Percentiles rank a stretch among this genome's conserved stretches.
Conservation (phyloP, 2,113 vertebrate species). For the Arothron firmamentum region DNA sequence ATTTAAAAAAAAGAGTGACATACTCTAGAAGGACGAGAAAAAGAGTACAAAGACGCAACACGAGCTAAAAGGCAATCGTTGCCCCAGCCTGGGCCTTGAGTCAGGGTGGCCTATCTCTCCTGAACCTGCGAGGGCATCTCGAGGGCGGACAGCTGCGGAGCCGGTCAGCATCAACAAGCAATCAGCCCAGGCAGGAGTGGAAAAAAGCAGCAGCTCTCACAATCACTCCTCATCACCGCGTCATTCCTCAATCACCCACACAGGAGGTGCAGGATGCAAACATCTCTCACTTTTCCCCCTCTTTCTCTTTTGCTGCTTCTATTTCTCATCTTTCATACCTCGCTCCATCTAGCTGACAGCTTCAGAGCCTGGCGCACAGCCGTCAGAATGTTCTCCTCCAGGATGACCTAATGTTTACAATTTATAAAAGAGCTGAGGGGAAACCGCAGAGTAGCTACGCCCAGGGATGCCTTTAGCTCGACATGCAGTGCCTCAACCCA, state of each 20-base stretch:
- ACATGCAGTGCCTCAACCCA: no score
- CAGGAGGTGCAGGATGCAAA: conserved; percentile 35
- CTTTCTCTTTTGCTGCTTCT: background rate
- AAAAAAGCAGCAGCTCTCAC: conserved; percentile 51
- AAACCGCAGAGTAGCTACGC: conserved; percentile 45
- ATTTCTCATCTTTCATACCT: background rate
- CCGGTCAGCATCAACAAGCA: conserved; percentile 65
- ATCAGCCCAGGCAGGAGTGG: conserved; percentile 40
- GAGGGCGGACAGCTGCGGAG: conserved; percentile 57
- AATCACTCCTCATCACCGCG: conserved; percentile 35
- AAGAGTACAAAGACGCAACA: conserved; percentile 27
- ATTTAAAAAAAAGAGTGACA: no score
- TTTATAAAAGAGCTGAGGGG: conserved; percentile 57
- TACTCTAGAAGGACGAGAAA: background rate
- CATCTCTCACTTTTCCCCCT: conserved; percentile 3
- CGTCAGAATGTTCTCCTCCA: conserved; percentile 31
- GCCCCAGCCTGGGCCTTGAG: conserved; percentile 41
- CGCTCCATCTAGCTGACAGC: conserved; percentile 31
- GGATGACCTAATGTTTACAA: conserved; percentile 60
- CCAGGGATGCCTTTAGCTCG: conserved; percentile 31
- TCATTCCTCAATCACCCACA: conserved; percentile 54
- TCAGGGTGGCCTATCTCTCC: conserved; percentile 46
- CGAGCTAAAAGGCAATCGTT: conserved; percentile 45
- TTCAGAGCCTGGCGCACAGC: conserved; percentile 34
- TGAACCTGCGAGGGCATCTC: conserved; percentile 56